These are phyloP conservation scores for Oryzias woworae DNA, from an alignment of 2,113 vertebrate species.

Conservation along the genomic window DNA sequence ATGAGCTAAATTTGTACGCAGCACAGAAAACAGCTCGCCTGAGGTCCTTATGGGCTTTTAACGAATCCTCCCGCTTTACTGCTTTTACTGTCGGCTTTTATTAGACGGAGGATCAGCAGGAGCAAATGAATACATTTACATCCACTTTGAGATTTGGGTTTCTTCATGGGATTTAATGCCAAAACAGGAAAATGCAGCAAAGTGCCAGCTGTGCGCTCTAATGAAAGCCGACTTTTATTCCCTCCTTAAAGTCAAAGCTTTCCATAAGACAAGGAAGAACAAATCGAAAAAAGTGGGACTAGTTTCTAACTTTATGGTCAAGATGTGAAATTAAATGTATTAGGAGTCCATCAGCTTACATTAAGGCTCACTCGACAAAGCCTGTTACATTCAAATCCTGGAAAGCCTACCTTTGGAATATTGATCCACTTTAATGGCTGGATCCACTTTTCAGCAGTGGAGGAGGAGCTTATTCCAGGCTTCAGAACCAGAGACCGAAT, in stretches of 20 bases:
- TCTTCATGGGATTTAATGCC: neutral
- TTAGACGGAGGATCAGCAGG: slow-evolving; percentile 1
- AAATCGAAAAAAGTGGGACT: neutral
- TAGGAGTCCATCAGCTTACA: slow-evolving; percentile 11
- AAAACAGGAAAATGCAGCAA: neutral
- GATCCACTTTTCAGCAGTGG: slow-evolving; percentile 14
- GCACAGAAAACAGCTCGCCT: neutral
- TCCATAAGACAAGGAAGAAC: neutral
- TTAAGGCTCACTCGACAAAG: slow-evolving; percentile 21
- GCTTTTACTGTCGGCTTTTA: neutral
- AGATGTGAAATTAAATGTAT: slow-evolving; percentile 5
- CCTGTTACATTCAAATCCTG: slow-evolving; percentile 17
- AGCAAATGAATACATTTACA: neutral
- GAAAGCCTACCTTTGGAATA: slow-evolving; percentile 30
- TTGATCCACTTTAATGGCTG: slow-evolving; percentile 32
- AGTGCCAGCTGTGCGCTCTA: neutral
- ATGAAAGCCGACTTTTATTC: slow-evolving; percentile 2
- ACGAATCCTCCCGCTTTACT: neutral
- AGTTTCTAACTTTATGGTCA: neutral
- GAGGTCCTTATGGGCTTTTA: neutral
- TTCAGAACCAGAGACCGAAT: neutral
- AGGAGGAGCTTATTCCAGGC: slow-evolving; percentile 18
- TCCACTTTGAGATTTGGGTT: neutral
- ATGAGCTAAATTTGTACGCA: neutral
- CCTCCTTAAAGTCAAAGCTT: neutral